Evolutionary conservation across 2,888 invertebrate species (phyloP), one percentile per base, ranked within the genome.

Genomic region (Epirrhoe alternata): DNA sequence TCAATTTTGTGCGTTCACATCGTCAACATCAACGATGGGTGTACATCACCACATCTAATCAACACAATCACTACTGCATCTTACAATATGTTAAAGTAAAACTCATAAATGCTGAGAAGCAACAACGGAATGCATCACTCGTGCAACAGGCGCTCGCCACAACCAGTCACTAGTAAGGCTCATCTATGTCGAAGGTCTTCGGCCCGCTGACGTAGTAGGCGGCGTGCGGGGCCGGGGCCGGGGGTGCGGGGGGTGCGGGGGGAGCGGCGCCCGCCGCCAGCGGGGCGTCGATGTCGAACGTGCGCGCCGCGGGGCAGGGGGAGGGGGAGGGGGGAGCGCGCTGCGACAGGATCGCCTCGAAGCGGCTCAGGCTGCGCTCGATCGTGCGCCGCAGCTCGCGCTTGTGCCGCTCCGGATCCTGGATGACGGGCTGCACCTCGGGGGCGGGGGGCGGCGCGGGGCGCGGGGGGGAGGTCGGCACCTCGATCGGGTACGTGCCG

Each of bases 401-500:
- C 6, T 79, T 77, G 68, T 80, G 80, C 69, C 77, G 74, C 64
- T 56, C 67, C 47, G 55, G 30, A 47, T 51, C 54, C 14, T 49
- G 45, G 5, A 42, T 17, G 12, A 49, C 16, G 1, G 24, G 6
- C 49, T 10, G 16, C 6, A 5, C 16, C 47, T 5, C 31, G 5
- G 45, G 71, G 42, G 52, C 71, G 57, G 51, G 55, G 52, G 66
- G 68, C 71, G 65, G 58, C 60, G 61, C 45, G 33, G 52, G 60
- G 56, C 10, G 79, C 61, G 76, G 77, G 30, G 83, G 84, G 16
- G 84, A 77, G 38, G 86, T 84, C 33, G 97, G 97, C 79, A 94
- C 94, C 84, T 97, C 97, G 73, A 98, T 97, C 5, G 97, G 97
- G 93, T 95, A 98, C 3, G 97, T 98, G 60, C 97, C 97, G 76